Evolutionary conservation across 2,888 invertebrate genomes (phyloP), one percentile per base, ranked within the genome.

Genomic region (Brachyptera risi): DNA sequence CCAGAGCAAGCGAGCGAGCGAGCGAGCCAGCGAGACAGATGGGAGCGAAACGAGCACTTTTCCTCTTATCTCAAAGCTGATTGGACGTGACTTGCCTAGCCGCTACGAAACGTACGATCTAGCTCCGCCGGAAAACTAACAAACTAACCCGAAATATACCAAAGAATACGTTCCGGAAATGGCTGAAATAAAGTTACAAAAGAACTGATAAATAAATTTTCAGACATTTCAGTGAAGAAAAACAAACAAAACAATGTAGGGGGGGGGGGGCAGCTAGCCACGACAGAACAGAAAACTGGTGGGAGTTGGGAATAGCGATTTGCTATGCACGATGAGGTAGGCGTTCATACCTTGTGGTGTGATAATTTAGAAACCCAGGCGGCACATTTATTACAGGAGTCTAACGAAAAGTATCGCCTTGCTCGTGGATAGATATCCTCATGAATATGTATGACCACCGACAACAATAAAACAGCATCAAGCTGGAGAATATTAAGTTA

Each of bases 61-160:
- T 37, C 59, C 49, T 40, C 59, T 59, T 59, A 59, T 59, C 59
- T 51, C 50, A 26, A 19, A 38, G 40, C 42, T 59, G 59, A 59
- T 59, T 59, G 59, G 51, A 59, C 59, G 59, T 59, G 59, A 59
- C 59, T 51, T 23, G 54, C 59, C 59, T 51, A 31, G 54, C 35
- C 19, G 23, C 35, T 44, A n/a, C 44, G 11, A n/a, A 11, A 3
- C 4, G 47, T 17, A 17, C 38, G 42, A 42, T 21, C 42, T n/a
- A 9, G 15, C 19, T 17, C 47, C 31, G 31, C 24, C 24, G 47
- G 47, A 13, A 47, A 19, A 17, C 19, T 21, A 47, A 24, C 47
- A 47, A 47, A 47, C 9, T 21, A 21, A 21, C 24, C 42, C 47
- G 47, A 2, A 21, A 47, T 23, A 47, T 42, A 42, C 17, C 19